Conservation (phyloP, 2,113 vertebrate genomes). For the human (Homo sapiens) region DNA sequence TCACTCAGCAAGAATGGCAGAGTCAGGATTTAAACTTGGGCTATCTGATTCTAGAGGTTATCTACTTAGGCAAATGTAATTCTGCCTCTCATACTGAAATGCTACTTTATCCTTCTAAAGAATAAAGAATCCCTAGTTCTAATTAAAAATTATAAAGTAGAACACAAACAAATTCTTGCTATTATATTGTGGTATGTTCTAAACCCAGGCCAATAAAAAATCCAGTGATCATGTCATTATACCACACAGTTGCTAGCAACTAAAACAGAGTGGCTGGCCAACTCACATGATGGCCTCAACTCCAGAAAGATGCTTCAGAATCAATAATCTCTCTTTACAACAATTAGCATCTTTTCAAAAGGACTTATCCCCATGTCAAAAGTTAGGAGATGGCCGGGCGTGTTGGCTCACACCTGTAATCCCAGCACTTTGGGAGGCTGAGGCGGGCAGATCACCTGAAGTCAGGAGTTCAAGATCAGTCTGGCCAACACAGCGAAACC, state of each 20-base stretch:
- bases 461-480: no score
- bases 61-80: not conserved
- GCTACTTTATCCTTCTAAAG: not conserved
- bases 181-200: not conserved
- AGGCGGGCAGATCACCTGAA: no score
- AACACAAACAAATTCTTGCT: not conserved
- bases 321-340: not conserved
- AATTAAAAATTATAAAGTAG: not conserved
- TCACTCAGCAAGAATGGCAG: not conserved
- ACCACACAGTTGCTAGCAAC: not conserved
- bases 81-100: not conserved
- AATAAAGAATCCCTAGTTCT: not conserved
- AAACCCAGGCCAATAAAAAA: constrained; percentile 1
- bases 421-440: no score
- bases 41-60: not conserved
- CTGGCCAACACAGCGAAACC: no score
- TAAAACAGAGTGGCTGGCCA: not conserved
- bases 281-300: not conserved
- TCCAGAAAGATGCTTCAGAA: constrained; percentile 11
- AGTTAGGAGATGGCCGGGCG: not conserved
- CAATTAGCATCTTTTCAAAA: not conserved
- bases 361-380: not conserved
- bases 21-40: not conserved
- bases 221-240: not conserved
- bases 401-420: no score